Evolutionary conservation across 1,140 invertebrate genomes (phyloP), one percentile per base, ranked within the genome.

Genomic region (Euborellia annulipes): DNA sequence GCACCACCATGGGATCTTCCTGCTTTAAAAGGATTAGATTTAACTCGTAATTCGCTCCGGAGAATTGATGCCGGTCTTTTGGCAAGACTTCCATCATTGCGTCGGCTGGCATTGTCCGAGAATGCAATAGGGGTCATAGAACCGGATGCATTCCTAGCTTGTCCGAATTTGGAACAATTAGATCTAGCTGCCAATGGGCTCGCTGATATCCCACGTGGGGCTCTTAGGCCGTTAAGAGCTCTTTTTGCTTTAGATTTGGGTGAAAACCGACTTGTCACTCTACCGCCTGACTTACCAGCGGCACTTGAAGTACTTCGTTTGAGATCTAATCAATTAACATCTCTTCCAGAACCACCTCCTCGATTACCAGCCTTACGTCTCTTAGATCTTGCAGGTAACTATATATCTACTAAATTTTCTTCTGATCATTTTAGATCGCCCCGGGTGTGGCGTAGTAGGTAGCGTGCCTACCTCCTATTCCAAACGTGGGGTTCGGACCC

Each of bases 1-100:
- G 23, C n/a, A 6, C 80, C 82, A 1, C 78, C 82, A 54, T 87
- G 82, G 82, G 81, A 86, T 65, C 62, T 87, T 11, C 84, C 83
- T 1, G 72, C 76, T 6, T 63, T 87, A 3, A 86, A 86, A 63
- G 68, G 84, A 0, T 61, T 92, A 37, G 85, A 90, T 65, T 60
- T 90, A 21, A 79, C 82, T 0, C 66, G 69, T 32, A 91, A 91
- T 55, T 76, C 77, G 46, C 80, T 87, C 47, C 67, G 72, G 37
- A 70, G 71, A 2, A 53, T 90, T 2, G 78, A 85, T 53, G 71
- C 76, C 3, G 71, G 73, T 34, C 60, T 88, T 13, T 60, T 91
- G 16, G 70, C 68, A 1, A 85, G 84, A 52, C 57, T 89, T 23
- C 83, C 83, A 18, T 79, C 76, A 2, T 62, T 93, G 30, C 61